phyloP scores from a whole-genome alignment of 2,888 invertebrate genomes.

The Macropis europaea region DNA sequence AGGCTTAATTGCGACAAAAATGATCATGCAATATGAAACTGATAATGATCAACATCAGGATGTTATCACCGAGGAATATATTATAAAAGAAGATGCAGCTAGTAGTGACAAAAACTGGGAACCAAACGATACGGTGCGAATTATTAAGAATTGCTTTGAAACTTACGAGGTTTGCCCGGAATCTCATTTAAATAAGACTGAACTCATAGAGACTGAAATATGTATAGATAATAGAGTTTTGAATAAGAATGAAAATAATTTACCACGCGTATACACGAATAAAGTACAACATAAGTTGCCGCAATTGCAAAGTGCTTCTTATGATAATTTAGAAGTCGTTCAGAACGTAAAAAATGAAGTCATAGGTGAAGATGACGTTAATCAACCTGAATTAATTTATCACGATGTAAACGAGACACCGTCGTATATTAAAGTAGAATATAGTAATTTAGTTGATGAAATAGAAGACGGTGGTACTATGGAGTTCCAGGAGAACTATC shows the following conservation, averaged over 20 bases:
- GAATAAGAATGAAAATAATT: conserved; percentile 15
- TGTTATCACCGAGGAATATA: conserved; percentile 44
- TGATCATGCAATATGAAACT: conserved; percentile 59
- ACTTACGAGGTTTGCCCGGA: conserved; percentile 58
- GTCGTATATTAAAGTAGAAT: conserved; percentile 39
- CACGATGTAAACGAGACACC: conserved; percentile 36
- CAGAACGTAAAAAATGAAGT: conserved; percentile 39
- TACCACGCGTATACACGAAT: conserved; percentile 22
- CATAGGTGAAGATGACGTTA: conserved; percentile 34
- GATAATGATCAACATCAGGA: conserved; percentile 27
- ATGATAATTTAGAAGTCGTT: conserved; percentile 35
- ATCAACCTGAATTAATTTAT: conserved; percentile 46
- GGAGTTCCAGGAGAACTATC: conserved; percentile 6
- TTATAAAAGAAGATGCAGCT: conserved; percentile 37
- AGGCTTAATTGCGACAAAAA: conserved; percentile 55
- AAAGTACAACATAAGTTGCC: conserved; percentile 25
- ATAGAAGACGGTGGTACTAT: neutral
- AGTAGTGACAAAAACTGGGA: conserved; percentile 44
- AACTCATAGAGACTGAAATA: conserved; percentile 73
- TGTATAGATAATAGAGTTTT: conserved; percentile 48
- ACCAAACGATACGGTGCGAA: conserved; percentile 25
- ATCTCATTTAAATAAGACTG: conserved; percentile 73
- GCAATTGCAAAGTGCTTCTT: conserved; percentile 44
- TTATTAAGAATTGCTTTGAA: conserved; percentile 52
- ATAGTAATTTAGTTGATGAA: conserved; percentile 7